Conservation (phyloP, 2,888 invertebrate species). For the Panzeria rudis region DNA sequence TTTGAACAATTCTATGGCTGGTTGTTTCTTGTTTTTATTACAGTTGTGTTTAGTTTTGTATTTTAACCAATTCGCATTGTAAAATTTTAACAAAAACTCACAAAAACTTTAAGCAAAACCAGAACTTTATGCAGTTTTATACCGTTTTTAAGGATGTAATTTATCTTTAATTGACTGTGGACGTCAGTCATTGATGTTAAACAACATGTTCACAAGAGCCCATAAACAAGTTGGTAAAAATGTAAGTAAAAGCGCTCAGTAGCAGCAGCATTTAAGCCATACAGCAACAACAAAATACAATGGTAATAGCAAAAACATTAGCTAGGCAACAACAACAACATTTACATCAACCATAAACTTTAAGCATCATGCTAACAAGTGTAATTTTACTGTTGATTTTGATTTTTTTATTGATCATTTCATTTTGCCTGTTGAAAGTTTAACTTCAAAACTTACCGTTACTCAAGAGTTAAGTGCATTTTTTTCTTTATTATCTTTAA, state of each 20-base stretch:
- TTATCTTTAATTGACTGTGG: conserved; percentile 72
- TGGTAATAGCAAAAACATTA: conserved; percentile 49
- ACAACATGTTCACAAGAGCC: conserved; percentile 71
- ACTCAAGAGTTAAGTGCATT: conserved; percentile 20
- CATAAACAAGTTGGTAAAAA: conserved; percentile 63
- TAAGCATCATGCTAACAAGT: conserved; percentile 63
- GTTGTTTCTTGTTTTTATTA: conserved; percentile 27
- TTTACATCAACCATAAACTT: conserved; percentile 60
- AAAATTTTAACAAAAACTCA: conserved; percentile 14
- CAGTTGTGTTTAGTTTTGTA: conserved; percentile 20
- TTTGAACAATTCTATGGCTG: conserved; percentile 15
- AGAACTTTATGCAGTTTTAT: conserved; percentile 58
- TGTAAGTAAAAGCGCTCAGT: conserved; percentile 17
- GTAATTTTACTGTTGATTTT: conserved; percentile 60
- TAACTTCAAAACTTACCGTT: conserved; percentile 49
- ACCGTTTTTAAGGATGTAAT: conserved; percentile 70
- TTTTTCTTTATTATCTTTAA: neutral
- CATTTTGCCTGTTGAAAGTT: neutral
- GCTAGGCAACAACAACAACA: conserved; percentile 45
- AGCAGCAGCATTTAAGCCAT: neutral
- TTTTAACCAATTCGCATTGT: conserved; percentile 42
- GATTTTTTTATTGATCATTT: conserved; percentile 9
- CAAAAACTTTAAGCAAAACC: conserved; percentile 38
- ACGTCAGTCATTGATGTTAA: conserved; percentile 70
- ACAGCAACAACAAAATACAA: neutral